Base-by-base conservation (phyloP, 2,888 invertebrate genomes). In the Diaperis boleti region DNA sequence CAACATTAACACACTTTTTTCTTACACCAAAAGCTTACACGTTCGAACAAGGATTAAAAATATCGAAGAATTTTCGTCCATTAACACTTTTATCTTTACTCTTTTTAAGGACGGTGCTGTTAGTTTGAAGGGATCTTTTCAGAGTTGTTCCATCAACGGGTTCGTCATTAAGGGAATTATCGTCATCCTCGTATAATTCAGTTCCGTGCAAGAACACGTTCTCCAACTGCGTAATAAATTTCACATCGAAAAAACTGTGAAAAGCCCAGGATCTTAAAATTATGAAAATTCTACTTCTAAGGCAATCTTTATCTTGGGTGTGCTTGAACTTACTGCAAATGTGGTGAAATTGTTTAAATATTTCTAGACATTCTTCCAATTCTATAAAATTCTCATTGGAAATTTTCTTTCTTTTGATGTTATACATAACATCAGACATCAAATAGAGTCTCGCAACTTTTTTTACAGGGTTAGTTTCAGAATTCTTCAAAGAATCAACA, bases 241-340 rank as follows among this genome's bases (percentile, higher is more conserved):
- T 33, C 8, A 33, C 95, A 41, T 91, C 89, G 0, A 95, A 92
- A 83, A 97, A 98, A 50, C 98, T 88, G 10, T 94, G 91, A 92
- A 95, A 95, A 76, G 96, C 95, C 98, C 98, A 98, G 1, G 96
- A 94, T 69, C 92, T 88, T 79, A 98, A 88, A 72, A 95, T 92
- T 76, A 91, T 88, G 78, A 94, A 88, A 14, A 97, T 92, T 45
- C 95, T 85, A 57, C 89, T 88, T 74, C 95, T 94, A 81, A 96
- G 96, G 35, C 94, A 94, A 80, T 97, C 96, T 39, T 94, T 95
- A 82, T 95, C 95, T 35, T 94, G 81, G 45, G 90, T 83, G 65
- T 89, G 89, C 68, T 90, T 91, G 71, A 94, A 88, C 17, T 83
- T 84, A 63, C 85, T 85, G 75, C 88, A 87, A 72, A 91, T 85